Conservation (phyloP, 1,140 invertebrate genomes). For the Nymphalis io region DNA sequence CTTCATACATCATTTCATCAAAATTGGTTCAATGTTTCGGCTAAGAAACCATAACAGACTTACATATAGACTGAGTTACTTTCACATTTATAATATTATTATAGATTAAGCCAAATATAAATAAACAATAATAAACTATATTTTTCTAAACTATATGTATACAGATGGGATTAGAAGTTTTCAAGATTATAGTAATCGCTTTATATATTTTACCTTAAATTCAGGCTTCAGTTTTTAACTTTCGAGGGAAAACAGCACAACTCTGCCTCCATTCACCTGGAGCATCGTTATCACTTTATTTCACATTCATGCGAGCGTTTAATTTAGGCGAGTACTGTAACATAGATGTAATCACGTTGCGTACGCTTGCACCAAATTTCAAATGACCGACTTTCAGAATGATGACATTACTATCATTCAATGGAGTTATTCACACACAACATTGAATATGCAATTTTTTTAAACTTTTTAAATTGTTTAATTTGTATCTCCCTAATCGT, state of each 20-base stretch:
- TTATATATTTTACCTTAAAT: no score
- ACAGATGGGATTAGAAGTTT: no score
- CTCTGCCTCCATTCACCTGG: background rate
- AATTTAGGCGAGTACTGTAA: slow-evolving; percentile 33
- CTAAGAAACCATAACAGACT: no score
- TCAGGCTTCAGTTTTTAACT: background rate
- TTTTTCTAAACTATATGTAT: no score
- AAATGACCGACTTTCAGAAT: slow-evolving; percentile 39
- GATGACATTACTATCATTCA: slow-evolving; percentile 39
- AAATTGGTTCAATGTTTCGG: no score
- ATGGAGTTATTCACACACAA: slow-evolving; percentile 42
- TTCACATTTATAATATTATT: no score
- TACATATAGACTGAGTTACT: no score
- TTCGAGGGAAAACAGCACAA: background rate
- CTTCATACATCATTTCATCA: no score
- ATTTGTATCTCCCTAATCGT: no score
- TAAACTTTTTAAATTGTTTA: background rate
- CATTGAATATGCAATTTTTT: slow-evolving; percentile 14
- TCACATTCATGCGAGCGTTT: slow-evolving; percentile 21
- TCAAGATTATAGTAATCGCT: no score
- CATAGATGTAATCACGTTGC: slow-evolving; percentile 30
- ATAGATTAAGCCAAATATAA: no score
- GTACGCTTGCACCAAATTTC: slow-evolving; percentile 24
- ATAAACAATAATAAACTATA: no score
- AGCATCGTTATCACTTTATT: slow-evolving; percentile 3